These are phyloP conservation scores for Tolypeutes matacus DNA, from an alignment of 2,797 vertebrate genomes.

Conservation along the genomic window DNA sequence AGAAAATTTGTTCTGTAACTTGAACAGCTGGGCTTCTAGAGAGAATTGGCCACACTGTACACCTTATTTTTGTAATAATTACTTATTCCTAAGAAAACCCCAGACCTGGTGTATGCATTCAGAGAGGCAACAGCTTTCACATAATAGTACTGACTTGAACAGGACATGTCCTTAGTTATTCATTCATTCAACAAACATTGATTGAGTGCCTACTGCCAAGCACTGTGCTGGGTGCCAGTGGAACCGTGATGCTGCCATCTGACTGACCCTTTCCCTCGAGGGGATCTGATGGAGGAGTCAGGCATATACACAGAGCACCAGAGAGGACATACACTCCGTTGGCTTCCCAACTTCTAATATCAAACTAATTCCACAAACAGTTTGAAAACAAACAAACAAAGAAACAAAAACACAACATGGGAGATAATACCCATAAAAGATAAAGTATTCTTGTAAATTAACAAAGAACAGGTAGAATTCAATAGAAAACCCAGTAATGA, in stretches of 20 bases:
- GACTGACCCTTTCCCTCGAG: background rate
- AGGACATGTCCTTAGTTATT: background rate
- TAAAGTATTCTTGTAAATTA: background rate
- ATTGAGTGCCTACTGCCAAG: background rate
- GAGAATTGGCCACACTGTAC: background rate
- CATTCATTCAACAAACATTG: background rate
- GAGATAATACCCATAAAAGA: background rate
- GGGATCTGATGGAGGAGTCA: background rate
- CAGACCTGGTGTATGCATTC: background rate
- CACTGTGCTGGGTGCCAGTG: background rate
- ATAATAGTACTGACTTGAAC: background rate
- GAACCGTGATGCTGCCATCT: background rate
- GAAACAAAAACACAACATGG: background rate
- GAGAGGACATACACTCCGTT: background rate
- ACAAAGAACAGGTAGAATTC: background rate
- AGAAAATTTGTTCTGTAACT: background rate
- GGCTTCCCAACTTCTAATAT: background rate
- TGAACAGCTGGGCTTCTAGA: slow-evolving; percentile 1
- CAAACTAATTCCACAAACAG: background rate
- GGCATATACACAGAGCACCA: background rate
- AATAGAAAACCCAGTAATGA: background rate
- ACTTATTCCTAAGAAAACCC: slow-evolving; percentile 35
- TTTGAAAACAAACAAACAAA: background rate
- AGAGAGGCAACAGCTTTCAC: background rate
- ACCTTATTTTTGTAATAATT: background rate